phyloP scores from a whole-genome alignment of 2,113 vertebrate species.

The Trichomycterus rosablanca region DNA sequence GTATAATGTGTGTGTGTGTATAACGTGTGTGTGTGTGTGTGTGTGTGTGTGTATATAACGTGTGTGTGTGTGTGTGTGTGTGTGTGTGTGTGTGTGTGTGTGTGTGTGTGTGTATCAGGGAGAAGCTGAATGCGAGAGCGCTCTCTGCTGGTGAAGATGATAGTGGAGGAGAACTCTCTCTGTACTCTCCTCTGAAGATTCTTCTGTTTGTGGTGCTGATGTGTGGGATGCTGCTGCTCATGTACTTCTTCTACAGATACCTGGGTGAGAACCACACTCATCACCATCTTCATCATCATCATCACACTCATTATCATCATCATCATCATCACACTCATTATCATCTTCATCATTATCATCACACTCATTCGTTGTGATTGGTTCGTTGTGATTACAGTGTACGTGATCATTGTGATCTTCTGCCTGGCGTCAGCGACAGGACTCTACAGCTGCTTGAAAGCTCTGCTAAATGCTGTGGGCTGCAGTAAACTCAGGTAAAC shows the following conservation, averaged over 20 bases:
- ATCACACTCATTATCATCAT: background rate
- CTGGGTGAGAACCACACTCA: slow-evolving; percentile 73
- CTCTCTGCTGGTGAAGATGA: slow-evolving; percentile 41
- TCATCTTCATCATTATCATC: too few species aligned
- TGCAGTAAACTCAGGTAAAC: slow-evolving; percentile 76
- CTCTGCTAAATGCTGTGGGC: slow-evolving; percentile 72
- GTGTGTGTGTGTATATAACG: too few species aligned
- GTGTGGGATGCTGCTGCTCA: slow-evolving; percentile 86
- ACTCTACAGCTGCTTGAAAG: slow-evolving; percentile 83
- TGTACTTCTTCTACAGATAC: slow-evolving; percentile 91
- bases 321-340: background rate
- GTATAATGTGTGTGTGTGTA: too few species aligned
- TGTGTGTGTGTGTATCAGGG: slow-evolving; percentile 60
- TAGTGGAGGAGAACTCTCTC: slow-evolving; percentile 53
- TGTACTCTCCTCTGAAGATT: slow-evolving; percentile 82
- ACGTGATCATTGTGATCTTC: slow-evolving; percentile 87
- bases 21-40: too few species aligned
- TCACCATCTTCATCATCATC: too few species aligned
- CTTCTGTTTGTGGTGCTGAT: slow-evolving; percentile 82
- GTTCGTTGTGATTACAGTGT: slow-evolving; percentile 70
- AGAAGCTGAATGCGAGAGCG: slow-evolving; percentile 59
- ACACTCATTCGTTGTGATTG: background rate
- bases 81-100: background rate
- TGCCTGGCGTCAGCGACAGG: slow-evolving; percentile 86
- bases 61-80: slow-evolving; percentile 1